phyloP scores from a whole-genome alignment of 2,797 vertebrate species.

The Pogoniulus pusillus region DNA sequence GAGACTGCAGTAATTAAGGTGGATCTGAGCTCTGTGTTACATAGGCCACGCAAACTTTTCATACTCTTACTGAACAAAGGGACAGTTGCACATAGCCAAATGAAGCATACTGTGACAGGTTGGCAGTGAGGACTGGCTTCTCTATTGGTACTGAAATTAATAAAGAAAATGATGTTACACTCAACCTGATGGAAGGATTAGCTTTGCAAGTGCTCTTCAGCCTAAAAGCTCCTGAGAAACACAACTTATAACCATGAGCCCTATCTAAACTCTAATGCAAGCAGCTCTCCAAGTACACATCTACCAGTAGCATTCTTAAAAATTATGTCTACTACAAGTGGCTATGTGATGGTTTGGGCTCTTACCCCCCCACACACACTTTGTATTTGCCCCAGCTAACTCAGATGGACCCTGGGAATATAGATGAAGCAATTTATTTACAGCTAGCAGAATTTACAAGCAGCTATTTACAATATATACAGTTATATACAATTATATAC shows the following conservation, averaged over 20 bases:
- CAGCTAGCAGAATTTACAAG: no score
- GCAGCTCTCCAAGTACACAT: not conserved
- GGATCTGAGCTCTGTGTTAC: not conserved
- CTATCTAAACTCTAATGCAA: not conserved
- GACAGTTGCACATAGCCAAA: not conserved
- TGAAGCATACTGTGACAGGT: fast-evolving
- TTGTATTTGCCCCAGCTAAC: no score
- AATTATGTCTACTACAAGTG: not conserved
- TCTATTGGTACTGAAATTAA: not conserved
- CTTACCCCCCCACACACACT: no score
- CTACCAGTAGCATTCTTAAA: not conserved
- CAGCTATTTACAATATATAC: no score
- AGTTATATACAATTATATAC: no score
- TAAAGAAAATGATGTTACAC: not conserved
- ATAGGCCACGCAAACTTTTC: not conserved
- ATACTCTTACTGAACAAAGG: not conserved
- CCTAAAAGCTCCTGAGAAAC: not conserved
- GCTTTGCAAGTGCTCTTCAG: not conserved
- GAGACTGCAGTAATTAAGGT: not conserved
- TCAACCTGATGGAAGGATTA: not conserved
- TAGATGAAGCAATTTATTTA: no score
- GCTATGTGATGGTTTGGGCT: no score
- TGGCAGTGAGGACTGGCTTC: not conserved
- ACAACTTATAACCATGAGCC: not conserved
- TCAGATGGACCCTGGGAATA: no score